Base-by-base conservation (phyloP, 1,140 invertebrate species). In the Euura saliciscinereae region DNA sequence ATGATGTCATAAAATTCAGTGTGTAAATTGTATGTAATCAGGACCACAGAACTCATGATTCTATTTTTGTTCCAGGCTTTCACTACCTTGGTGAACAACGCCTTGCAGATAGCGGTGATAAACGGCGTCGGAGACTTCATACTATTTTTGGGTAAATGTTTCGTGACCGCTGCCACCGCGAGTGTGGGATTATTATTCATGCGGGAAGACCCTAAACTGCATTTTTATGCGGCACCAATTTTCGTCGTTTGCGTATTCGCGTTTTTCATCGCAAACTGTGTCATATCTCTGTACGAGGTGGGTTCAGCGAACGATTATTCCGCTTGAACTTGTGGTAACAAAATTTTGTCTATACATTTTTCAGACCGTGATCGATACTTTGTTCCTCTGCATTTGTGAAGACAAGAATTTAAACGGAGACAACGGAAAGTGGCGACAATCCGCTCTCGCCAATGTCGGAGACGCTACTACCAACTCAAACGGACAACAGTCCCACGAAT, bases 111-210 rank as follows among this genome's bases (percentile, higher is more conserved):
- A 72, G 93, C 94, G 8, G 95, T 96, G 0, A 96, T 99, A 66
- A 98, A 99, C 86, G 94, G 95, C 78, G 91, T 98, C 46, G 97
- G 97, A 6, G 96, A 98, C 85, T 98, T 99, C 83, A 94, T 99
- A 66, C 89, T 99, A 5, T 97, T 99, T 81, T 84, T 99, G 68
- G 96, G 95, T 44, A 99, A 99, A 89, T 93, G 94, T 79, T 93
- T 96, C 72, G 95, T 97, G 45, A 94, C 95, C 7, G 92, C 93
- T 1, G 87, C 94, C 0, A 94, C 93, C 0, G 94, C 94, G 69
- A 90, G 91, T 73, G 86, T 94, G 59, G 93, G 92, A 28, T 85
- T 96, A 6, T 85, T 97, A 45, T 90, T 95, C 66, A 91, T 97
- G 78, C 93, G 92, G 84, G 89, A 91, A 74, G 91, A 93, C 85